Conservation (phyloP, 2,113 vertebrate genomes). For the Grammomys surdaster region DNA sequence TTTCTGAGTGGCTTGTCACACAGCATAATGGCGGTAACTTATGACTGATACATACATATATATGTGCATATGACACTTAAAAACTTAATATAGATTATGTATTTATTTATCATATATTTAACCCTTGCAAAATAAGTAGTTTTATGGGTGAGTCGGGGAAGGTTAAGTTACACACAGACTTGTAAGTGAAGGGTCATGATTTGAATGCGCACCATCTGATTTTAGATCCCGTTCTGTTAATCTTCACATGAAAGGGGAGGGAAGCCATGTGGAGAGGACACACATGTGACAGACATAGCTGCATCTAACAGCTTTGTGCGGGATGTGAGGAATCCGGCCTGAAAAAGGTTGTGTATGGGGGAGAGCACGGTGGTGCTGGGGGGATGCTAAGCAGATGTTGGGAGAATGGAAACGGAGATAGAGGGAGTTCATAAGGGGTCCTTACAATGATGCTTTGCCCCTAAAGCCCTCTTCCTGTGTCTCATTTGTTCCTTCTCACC, state of each 20-base stretch:
- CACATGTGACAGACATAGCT: neutral
- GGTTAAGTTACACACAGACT: neutral
- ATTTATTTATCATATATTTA: neutral
- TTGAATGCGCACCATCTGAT: neutral
- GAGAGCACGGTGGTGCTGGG: neutral
- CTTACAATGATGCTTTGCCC: neutral
- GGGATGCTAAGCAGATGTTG: neutral
- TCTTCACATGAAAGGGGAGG: neutral
- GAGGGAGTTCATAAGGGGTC: no score
- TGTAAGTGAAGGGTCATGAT: no score
- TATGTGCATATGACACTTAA: neutral
- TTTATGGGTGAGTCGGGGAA: neutral
- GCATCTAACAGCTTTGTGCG: neutral
- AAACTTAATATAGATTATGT: neutral
- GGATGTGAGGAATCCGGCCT: no score
- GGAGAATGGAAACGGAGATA: rapidly evolving
- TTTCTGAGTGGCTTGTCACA: neutral
- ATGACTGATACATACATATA: neutral
- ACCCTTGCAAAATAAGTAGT: neutral
- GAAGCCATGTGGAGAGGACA: neutral
- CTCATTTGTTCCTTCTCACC: neutral
- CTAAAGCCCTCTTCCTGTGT: no score
- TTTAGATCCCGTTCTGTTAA: neutral
- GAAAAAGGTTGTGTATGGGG: no score
- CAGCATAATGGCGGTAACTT: neutral